These are phyloP conservation scores for Sinohyriopsis cumingii DNA, from an alignment of 2,888 invertebrate genomes.

Conservation along the genomic window DNA sequence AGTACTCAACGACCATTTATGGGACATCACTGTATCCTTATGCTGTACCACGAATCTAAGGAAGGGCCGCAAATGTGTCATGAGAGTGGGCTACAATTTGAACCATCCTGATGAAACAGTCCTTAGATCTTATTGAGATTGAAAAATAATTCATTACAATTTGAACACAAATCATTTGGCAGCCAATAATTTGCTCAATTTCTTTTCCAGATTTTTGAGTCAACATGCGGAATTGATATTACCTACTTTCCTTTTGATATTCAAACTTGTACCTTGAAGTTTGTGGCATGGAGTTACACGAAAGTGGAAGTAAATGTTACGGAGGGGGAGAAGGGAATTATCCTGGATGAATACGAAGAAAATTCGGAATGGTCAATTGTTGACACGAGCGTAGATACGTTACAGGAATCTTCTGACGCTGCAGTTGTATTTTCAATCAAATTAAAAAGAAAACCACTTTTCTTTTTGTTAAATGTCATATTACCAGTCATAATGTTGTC, in stretches of 20 bases:
- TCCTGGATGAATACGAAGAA: slow-evolving; percentile 8
- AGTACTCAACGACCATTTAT: no score
- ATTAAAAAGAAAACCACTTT: slow-evolving; percentile 32
- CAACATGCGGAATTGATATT: slow-evolving; percentile 27
- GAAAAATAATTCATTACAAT: no score
- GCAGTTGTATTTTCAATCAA: slow-evolving; percentile 21
- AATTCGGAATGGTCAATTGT: slow-evolving; percentile 25
- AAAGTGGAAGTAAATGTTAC: slow-evolving; percentile 18
- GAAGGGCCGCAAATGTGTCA: no score
- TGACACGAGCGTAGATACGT: slow-evolving; percentile 8
- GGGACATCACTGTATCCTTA: no score
- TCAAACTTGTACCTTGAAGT: slow-evolving; percentile 25
- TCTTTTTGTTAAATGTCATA: slow-evolving; percentile 26
- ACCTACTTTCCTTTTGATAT: slow-evolving; percentile 29
- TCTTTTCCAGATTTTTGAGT: slow-evolving; percentile 22
- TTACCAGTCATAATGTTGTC: slow-evolving; percentile 33
- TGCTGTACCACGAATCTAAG: no score
- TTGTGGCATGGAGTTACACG: slow-evolving; percentile 27
- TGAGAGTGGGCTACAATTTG: no score
- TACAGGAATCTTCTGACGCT: slow-evolving; percentile 9
- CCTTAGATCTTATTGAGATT: no score
- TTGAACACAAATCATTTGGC: no score
- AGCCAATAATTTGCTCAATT: background rate
- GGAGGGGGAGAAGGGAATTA: slow-evolving; percentile 17
- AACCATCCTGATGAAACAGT: no score